Evolutionary conservation across 64 coral and sea anemone species (phyloP), one percentile per base, ranked within the genome.

Genomic region (Cladopsammia gracilis): DNA sequence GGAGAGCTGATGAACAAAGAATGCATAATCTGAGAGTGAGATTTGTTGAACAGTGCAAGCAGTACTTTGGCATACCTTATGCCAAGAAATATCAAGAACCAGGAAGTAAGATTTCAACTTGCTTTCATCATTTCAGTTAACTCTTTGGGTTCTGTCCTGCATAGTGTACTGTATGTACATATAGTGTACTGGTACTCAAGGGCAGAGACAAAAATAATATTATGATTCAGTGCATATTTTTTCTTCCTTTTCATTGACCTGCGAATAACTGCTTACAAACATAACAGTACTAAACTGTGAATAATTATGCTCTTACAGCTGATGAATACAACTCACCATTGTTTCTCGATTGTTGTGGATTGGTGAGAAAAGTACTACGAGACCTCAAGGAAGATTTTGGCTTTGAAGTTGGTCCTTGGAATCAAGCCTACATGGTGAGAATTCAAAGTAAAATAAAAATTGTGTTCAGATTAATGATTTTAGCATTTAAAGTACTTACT

Each of bases 271-370:
- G 34, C 34, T 34, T 34, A 34, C 34, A 34, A 34, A 34, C 2
- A 34, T 34, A 0, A 14, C 48, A 70, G 16, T 8, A 87, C 34
- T 44, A 85, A 66, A 18, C 15, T 70, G 68, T 65, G 9, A 51
- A 80, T 46, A 58, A 53, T 77, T 56, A 25, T 24, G 19, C 58
- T 50, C 58, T 72, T 79, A 13, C 76, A 98, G 97, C 90, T 64
- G 69, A 91, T 24, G 58, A 93, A 14, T 94, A 94, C 70, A 71
- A 94, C 58, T 77, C 97, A 44, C 88, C 94, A 74, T 74, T 98
- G n/a, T 98, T 96, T 78, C 94, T 98, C 47, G 97, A 98, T 77
- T 98, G 97, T 22, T 98, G 97, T 94, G 97, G 97, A 61, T 83
- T 98, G 20, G 81, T 98, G 14, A 90, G 97, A 25, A 80, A 54